phyloP scores from a whole-genome alignment of 2,888 invertebrate genomes.

The Caenorhabditis japonica region DNA sequence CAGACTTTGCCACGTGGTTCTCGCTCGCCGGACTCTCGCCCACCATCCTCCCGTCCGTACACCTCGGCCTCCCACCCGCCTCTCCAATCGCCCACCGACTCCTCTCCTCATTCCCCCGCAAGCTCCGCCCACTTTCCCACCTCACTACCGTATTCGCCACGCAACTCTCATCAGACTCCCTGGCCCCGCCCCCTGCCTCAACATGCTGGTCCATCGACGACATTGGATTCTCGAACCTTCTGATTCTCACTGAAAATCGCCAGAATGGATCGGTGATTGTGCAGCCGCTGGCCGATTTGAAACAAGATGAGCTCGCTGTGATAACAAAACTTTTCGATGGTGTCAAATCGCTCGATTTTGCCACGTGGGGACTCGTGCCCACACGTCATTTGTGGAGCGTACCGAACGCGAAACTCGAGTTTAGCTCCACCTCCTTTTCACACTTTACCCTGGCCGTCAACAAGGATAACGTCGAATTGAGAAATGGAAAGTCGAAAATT shows the following conservation, averaged over 20 bases:
- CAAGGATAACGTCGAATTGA: conserved; percentile 53
- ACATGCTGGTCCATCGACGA: conserved; percentile 52
- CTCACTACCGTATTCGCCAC: conserved; percentile 34
- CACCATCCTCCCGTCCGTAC: conserved; percentile 41
- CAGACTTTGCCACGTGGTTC: conserved; percentile 61
- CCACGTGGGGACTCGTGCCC: conserved; percentile 40
- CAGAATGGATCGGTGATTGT: not conserved
- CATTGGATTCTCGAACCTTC: conserved; percentile 51
- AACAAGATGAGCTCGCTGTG: conserved; percentile 17
- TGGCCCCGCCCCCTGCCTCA: conserved; percentile 37
- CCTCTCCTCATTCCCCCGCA: conserved; percentile 40
- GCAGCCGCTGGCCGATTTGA: conserved; percentile 21
- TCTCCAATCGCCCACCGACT: conserved; percentile 37
- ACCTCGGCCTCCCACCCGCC: conserved; percentile 35
- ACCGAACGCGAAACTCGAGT: conserved; percentile 12
- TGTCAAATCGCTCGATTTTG: conserved; percentile 27
- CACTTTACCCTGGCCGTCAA: conserved; percentile 60
- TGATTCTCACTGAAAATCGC: conserved; percentile 38
- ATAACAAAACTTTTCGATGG: conserved; percentile 34
- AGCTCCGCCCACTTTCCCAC: conserved; percentile 39
- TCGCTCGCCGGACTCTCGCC: conserved; percentile 47
- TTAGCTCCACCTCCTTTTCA: conserved; percentile 53
- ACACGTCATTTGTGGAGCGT: conserved; percentile 35
- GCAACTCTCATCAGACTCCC: conserved; percentile 27
- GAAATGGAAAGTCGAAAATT: conserved; percentile 61